Conservation (phyloP, 2,888 invertebrate genomes). For the Drosophila meridiana region DNA sequence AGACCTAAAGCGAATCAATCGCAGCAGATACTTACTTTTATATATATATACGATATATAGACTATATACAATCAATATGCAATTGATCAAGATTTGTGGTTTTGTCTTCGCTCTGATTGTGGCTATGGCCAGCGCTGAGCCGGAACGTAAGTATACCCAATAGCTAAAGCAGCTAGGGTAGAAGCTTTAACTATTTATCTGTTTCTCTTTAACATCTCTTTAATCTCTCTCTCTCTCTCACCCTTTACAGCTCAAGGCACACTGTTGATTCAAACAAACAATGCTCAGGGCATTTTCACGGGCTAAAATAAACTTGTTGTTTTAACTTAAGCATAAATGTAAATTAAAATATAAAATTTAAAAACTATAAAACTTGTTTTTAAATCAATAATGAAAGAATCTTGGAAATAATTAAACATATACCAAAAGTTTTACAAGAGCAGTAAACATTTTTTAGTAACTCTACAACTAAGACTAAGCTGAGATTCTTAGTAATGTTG, state of each 20-base stretch:
- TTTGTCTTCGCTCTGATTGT: constrained; percentile 55
- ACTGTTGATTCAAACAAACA: constrained; percentile 48
- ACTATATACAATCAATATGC: constrained; percentile 37
- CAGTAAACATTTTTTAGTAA: no score
- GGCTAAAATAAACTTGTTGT: constrained; percentile 9
- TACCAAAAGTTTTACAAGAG: no score
- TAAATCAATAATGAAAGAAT: background rate
- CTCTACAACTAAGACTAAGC: no score
- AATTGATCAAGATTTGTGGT: constrained; percentile 50
- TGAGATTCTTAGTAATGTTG: no score
- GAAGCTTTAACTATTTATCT: no score
- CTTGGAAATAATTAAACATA: background rate
- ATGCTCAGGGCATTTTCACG: constrained; percentile 40
- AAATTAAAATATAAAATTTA: background rate
- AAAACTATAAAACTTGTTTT: background rate
- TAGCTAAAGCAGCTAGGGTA: background rate
- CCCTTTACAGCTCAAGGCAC: constrained; percentile 41
- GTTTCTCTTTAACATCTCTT: background rate
- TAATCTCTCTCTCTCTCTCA: background rate
- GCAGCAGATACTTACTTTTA: background rate
- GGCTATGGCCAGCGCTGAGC: constrained; percentile 53
- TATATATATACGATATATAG: background rate
- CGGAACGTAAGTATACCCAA: constrained; percentile 45
- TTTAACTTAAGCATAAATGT: background rate
- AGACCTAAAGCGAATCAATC: constrained; percentile 1